Base-by-base conservation (phyloP, 1,140 invertebrate genomes). In the Atta cephalotes region DNA sequence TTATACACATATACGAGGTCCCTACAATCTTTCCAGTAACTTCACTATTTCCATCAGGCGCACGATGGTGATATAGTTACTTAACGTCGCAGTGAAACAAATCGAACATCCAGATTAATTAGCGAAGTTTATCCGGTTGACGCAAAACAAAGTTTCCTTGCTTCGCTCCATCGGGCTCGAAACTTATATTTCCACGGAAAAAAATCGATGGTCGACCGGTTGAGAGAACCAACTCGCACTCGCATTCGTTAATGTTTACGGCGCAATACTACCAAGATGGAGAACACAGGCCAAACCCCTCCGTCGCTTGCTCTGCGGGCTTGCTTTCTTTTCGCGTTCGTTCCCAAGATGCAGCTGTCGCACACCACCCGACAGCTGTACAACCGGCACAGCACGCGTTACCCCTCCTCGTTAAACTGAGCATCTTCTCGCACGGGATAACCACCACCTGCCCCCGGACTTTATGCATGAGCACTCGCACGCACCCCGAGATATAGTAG, bases 281-380 rank as follows among this genome's bases (percentile, higher is more conserved):
- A 5, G 49, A 58, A 28, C 71, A 76, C 56, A 39, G 28, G 5
- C n/a, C n/a, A 10, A 51, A 35, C 45, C 77, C 39, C 25, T 63
- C 60, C 7, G 16, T 62, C 14, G 35, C 39, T 45, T 45, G 39
- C 39, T 45, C 39, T 10, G 39, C 39, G 39, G 39, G 39, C 25
- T 53, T 28, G 78, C 72, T 88, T 88, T 66, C 76, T 88, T 88
- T 77, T 77, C 10, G 88, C 84, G 85, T 77, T 14, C 87, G 85
- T 77, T 14, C 87, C 86, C 80, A 89, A 85, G 90, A 84, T 84
- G 93, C 93, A 94, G 93, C 93, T 94, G 93, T 93, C 89, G 82
- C 88, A 82, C 87, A 88, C 70, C 70, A n/a, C 39, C n/a, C 68
- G 91, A 89, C 93, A 92, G 93, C 91, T 92, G 92, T 90, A 88